Percentiles rank a stretch among this genome's conserved stretches.
Conservation (phyloP, 1,140 invertebrate species). For the Procambarus clarkii region DNA sequence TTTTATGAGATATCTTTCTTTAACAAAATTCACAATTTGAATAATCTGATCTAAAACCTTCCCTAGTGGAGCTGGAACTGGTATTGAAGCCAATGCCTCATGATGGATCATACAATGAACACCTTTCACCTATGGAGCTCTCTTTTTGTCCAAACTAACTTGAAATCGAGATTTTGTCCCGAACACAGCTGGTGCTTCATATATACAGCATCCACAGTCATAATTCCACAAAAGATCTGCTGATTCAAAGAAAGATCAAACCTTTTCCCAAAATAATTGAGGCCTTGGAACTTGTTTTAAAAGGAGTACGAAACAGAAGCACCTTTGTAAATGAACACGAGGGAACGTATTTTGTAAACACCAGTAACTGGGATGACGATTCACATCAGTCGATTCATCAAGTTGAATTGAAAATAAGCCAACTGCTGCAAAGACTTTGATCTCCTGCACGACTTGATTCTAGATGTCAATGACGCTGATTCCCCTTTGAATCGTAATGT, state of each 20-base stretch:
- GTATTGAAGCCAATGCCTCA: conserved; percentile 10
- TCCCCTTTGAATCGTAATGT: too few species aligned
- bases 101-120: conserved; percentile 8
- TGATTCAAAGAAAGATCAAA: conserved; percentile 15
- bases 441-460: too few species aligned
- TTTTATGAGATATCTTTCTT: background rate
- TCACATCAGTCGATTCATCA: conserved; percentile 76
- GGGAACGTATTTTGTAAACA: conserved; percentile 21
- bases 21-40: conserved; percentile 1
- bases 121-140: conserved; percentile 22
- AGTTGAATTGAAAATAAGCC: too few species aligned
- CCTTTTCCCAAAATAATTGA: conserved; percentile 10
- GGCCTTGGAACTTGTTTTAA: conserved; percentile 17
- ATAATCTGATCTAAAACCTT: background rate
- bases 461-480: too few species aligned
- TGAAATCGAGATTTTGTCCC: conserved; percentile 9
- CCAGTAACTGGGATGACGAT: conserved; percentile 9
- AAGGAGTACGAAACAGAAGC: conserved; percentile 1
- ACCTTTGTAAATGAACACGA: conserved; percentile 20
- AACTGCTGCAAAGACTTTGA: too few species aligned
- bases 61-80: conserved; percentile 5
- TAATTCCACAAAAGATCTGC: conserved; percentile 19
- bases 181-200: conserved; percentile 6
- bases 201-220: background rate
- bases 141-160: conserved; percentile 13